phyloP scores from a whole-genome alignment of 2,888 invertebrate genomes.

The Augochlorella aurata region DNA sequence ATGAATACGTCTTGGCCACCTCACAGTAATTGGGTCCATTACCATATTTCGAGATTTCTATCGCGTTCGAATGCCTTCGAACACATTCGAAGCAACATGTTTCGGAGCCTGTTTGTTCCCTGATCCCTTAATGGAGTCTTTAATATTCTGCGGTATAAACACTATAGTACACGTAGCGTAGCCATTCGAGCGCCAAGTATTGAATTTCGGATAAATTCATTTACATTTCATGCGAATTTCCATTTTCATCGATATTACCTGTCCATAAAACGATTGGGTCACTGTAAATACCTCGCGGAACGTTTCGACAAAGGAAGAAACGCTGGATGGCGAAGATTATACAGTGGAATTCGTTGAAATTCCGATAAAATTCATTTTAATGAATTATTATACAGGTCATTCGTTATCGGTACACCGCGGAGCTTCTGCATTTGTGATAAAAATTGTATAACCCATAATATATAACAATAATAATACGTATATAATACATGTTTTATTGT shows the following conservation, averaged over 20 bases:
- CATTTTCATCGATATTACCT: constrained; percentile 9
- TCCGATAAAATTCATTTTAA: not conserved
- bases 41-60: not conserved
- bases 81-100: not conserved
- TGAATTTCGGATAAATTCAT: constrained; percentile 4
- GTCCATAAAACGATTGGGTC: constrained; percentile 5
- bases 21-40: too few relatives aligned
- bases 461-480: too few relatives aligned
- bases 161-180: not conserved
- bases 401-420: too few relatives aligned
- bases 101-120: not conserved
- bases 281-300: not conserved
- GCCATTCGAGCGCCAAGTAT: constrained; percentile 4
- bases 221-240: not conserved
- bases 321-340: not conserved
- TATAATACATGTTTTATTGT: too few relatives aligned
- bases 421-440: too few relatives aligned
- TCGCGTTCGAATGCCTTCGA: not conserved
- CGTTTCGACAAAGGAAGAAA: not conserved
- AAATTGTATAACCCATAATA: too few relatives aligned
- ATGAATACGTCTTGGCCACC: too few relatives aligned
- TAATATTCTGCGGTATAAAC: not conserved
- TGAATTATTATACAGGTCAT: not conserved
- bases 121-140: not conserved
- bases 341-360: not conserved